These are phyloP conservation scores for Rhagium mordax DNA, from an alignment of 2,888 invertebrate species.

Conservation along the genomic window DNA sequence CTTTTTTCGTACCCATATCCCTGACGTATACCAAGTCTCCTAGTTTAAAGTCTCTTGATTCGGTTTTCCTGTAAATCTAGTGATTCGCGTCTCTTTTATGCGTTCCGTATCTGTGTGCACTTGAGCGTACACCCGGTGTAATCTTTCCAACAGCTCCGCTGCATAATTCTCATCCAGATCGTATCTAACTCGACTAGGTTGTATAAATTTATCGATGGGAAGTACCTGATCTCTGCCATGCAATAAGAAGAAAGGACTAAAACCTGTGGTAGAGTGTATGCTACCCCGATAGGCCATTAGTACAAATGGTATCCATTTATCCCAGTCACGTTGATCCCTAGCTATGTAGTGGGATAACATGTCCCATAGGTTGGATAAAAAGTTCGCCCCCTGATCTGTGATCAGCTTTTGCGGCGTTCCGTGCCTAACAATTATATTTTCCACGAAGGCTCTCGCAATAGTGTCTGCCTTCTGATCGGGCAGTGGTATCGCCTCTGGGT, in stretches of 20 bases:
- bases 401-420: slow-evolving; percentile 46
- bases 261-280: slow-evolving; percentile 45
- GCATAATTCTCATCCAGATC: slow-evolving; percentile 48
- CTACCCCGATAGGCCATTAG: slow-evolving; percentile 51
- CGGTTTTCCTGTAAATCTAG: slow-evolving; percentile 1
- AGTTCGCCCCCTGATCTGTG: background rate
- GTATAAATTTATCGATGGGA: slow-evolving; percentile 44
- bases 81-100: background rate
- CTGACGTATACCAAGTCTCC: slow-evolving; percentile 21
- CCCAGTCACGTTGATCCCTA: slow-evolving; percentile 59
- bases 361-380: slow-evolving; percentile 48
- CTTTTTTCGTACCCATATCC: background rate
- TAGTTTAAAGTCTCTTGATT: background rate
- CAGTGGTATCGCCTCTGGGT: slow-evolving; percentile 53
- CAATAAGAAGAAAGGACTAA: slow-evolving; percentile 49
- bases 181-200: slow-evolving; percentile 39
- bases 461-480: slow-evolving; percentile 51
- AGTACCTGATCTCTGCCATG: slow-evolving; percentile 48
- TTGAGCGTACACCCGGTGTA: slow-evolving; percentile 16
- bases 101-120: slow-evolving; percentile 1
- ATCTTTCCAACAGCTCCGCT: slow-evolving; percentile 30
- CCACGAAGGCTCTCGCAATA: slow-evolving; percentile 48
- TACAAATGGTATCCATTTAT: slow-evolving; percentile 54
- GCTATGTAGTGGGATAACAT: slow-evolving; percentile 55
- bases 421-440: slow-evolving; percentile 50